Conservation (phyloP, 2,797 vertebrate species). For the Lateolabrax maculatus region DNA sequence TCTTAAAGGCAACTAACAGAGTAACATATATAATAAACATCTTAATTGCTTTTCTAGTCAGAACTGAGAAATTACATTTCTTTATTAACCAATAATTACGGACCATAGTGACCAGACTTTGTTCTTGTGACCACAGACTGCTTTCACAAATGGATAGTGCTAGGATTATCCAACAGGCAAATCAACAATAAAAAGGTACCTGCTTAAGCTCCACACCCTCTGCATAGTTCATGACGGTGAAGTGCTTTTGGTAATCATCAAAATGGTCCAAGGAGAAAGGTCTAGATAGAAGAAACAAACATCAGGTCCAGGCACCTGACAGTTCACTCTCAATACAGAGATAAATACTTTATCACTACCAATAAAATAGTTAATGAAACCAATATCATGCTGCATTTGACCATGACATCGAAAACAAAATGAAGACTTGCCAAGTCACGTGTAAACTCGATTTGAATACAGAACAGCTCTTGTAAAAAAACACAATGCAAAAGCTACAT, state of each 20-base stretch:
- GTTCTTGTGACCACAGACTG: not conserved
- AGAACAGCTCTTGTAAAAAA: too few relatives aligned
- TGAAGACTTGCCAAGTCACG: not conserved
- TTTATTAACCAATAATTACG: too few relatives aligned
- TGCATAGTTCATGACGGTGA: conserved; percentile 97
- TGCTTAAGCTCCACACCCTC: conserved; percentile 90
- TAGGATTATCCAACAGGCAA: not conserved
- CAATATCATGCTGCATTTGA: not conserved
- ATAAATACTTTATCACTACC: not conserved
- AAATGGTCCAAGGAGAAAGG: conserved; percentile 91
- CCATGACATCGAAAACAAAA: not conserved
- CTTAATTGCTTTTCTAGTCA: too few relatives aligned
- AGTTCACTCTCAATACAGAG: not conserved
- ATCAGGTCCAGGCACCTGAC: not conserved
- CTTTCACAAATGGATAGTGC: not conserved
- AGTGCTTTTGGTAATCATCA: conserved; percentile 97
- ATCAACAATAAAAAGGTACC: conserved; percentile 72
- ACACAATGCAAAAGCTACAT: too few relatives aligned
- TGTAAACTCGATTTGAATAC: not conserved
- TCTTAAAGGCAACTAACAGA: too few relatives aligned
- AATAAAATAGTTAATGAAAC: not conserved
- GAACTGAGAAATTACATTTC: too few relatives aligned
- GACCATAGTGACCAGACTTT: not conserved
- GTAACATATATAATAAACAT: too few relatives aligned
- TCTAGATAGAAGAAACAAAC: conserved; percentile 72